phyloP scores from a whole-genome alignment of 1,140 invertebrate genomes.

The Pachypsylla venusta region DNA sequence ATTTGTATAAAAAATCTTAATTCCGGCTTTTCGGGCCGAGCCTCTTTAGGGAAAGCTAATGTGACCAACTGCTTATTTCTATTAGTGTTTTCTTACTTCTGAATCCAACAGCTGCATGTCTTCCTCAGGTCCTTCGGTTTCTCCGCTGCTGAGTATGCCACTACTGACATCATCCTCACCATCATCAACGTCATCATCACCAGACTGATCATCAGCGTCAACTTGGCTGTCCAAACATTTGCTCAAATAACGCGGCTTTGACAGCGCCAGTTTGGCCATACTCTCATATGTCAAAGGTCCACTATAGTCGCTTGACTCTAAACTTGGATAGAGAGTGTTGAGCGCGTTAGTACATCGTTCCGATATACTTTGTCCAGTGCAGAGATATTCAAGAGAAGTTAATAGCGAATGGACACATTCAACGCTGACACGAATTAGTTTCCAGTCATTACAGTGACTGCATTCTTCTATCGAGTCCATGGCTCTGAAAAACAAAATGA shows the following conservation, averaged over 20 bases:
- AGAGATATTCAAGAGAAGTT: constrained; percentile 63
- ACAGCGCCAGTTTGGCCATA: constrained; percentile 44
- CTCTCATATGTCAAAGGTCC: constrained; percentile 67
- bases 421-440: constrained; percentile 59
- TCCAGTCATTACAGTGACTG: constrained; percentile 46
- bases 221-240: constrained; percentile 7
- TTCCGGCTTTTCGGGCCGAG: no score
- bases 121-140: constrained; percentile 56
- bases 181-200: constrained; percentile 23
- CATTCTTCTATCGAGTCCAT: constrained; percentile 85
- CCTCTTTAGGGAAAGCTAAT: no score
- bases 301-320: constrained; percentile 67
- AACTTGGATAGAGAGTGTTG: constrained; percentile 49
- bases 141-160: constrained; percentile 32
- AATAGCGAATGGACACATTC: constrained; percentile 71
- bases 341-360: constrained; percentile 42
- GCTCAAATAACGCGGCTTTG: background rate
- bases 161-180: constrained; percentile 27
- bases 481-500: constrained; percentile 41
- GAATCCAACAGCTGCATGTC: constrained; percentile 23
- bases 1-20: no score
- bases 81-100: no score
- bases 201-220: constrained; percentile 33
- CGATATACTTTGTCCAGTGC: constrained; percentile 46
- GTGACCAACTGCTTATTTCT: no score